phyloP scores from a whole-genome alignment of 2,888 invertebrate genomes.

The Polydesmus complanatus region DNA sequence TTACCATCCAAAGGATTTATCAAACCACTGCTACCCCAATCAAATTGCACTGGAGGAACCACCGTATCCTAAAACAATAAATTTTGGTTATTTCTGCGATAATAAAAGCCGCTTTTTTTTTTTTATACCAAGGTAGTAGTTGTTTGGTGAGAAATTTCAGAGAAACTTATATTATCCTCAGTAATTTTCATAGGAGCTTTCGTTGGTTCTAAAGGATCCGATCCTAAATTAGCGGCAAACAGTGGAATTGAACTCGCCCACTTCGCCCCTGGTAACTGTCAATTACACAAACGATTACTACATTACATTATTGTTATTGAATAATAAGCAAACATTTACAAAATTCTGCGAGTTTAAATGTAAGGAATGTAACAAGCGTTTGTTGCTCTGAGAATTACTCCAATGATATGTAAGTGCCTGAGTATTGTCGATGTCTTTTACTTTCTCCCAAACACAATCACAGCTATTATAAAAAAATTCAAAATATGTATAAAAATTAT shows the following conservation, averaged over 20 bases:
- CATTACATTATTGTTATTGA: background rate
- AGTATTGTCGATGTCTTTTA: slow-evolving; percentile 16
- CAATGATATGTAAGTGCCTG: slow-evolving; percentile 17
- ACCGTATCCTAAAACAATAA: slow-evolving; percentile 12
- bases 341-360: slow-evolving; percentile 15
- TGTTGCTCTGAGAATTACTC: slow-evolving; percentile 13
- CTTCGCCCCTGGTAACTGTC: slow-evolving; percentile 16
- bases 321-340: slow-evolving; percentile 7
- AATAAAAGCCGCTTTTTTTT: no score
- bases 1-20: slow-evolving; percentile 51
- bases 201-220: slow-evolving; percentile 17
- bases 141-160: no score
- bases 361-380: slow-evolving; percentile 11
- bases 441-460: slow-evolving; percentile 9
- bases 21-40: slow-evolving; percentile 57
- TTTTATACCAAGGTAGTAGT: no score
- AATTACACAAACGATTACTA: background rate
- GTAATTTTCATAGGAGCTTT: slow-evolving; percentile 9
- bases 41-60: slow-evolving; percentile 50
- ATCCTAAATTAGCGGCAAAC: slow-evolving; percentile 16
- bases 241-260: slow-evolving; percentile 17
- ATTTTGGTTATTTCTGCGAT: no score
- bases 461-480: background rate
- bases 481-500: background rate
- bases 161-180: slow-evolving; percentile 5